These are phyloP conservation scores for Macrostomum lignano DNA, from an alignment of 1,140 invertebrate species.

Conservation along the genomic window DNA sequence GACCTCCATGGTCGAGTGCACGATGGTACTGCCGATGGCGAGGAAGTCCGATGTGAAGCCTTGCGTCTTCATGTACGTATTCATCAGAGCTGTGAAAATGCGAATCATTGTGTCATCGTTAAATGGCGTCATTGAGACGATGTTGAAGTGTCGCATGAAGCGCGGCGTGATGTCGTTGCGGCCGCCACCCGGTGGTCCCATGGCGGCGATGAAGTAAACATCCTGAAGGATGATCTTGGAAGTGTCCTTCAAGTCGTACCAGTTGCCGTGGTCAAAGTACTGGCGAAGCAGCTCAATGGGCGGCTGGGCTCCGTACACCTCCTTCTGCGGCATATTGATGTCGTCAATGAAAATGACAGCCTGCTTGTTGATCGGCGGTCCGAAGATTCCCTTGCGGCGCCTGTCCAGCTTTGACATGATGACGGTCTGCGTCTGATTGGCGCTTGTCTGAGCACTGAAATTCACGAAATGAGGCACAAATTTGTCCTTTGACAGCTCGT, in stretches of 20 bases:
- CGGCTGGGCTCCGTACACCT: slow-evolving; percentile 27
- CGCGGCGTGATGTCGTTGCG: slow-evolving; percentile 23
- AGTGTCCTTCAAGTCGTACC: slow-evolving; percentile 32
- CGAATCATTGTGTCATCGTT: slow-evolving; percentile 27
- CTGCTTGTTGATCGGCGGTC: slow-evolving; percentile 26
- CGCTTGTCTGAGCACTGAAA: slow-evolving; percentile 28
- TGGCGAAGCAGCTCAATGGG: slow-evolving; percentile 27
- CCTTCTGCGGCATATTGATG: slow-evolving; percentile 27
- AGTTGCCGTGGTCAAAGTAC: slow-evolving; percentile 26
- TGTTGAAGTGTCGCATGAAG: slow-evolving; percentile 26
- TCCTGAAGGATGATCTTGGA: slow-evolving; percentile 20
- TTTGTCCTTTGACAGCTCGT: too few relatives aligned
- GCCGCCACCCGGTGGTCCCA: slow-evolving; percentile 27
- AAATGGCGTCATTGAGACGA: slow-evolving; percentile 25
- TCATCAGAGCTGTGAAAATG: slow-evolving; percentile 36
- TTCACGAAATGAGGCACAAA: slow-evolving; percentile 27
- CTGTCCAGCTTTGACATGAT: slow-evolving; percentile 27
- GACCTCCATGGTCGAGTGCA: slow-evolving; percentile 21
- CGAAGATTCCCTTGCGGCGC: slow-evolving; percentile 24
- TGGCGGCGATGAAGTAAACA: slow-evolving; percentile 23
- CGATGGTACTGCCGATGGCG: slow-evolving; percentile 34
- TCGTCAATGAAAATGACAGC: slow-evolving; percentile 28
- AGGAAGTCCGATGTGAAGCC: slow-evolving; percentile 48
- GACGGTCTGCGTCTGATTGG: slow-evolving; percentile 34
- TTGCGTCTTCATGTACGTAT: slow-evolving; percentile 43